Evolutionary conservation across 1,140 invertebrate genomes (phyloP), one percentile per base, ranked within the genome.

Genomic region (Sesamia nonagrioides): DNA sequence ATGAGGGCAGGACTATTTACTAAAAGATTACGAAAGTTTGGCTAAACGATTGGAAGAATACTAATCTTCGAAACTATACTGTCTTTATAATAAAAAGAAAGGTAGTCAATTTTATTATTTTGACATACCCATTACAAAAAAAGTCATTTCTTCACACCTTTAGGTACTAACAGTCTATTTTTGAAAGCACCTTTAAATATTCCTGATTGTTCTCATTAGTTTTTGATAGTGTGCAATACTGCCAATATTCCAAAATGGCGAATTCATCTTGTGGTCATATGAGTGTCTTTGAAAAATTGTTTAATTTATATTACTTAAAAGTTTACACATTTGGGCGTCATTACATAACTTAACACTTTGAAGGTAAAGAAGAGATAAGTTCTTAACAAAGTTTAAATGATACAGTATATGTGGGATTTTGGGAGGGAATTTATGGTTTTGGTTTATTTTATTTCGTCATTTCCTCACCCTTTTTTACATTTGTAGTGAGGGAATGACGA

Each of bases 371-470:
- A 80, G 78, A 74, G 68, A 60, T 77, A 77, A 79, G 77, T 74
- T 77, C 68, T 79, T 77, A 71, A 61, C 13, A 77, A 48, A 77
- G 77, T 82, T 74, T 77, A 58, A 79, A 18, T 82, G 79, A 52
- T 69, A 76, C 58, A 71, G 73, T 66, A n/a, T 73, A 77, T 77
- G 60, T 56, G 66, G 37, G 66, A 54, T 73, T 77, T 82, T 79
- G n/a, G n/a, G n/a, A n/a, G n/a, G n/a, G n/a, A n/a, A n/a, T n/a
- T n/a, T n/a, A n/a, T n/a, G n/a, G n/a, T n/a, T n/a, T n/a, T 21
- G 77, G n/a, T 81, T 81, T 78, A 71, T 56, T 84, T 77, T 68
- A 69, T 80, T 80, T 80, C 66, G 78, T 84, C 83, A 84, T 84
- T 82, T 78, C 81, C 81, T 82, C 81, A 79, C 80, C 79, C 80